Base-by-base conservation (phyloP, 2,113 vertebrate genomes). In the Cyprinodon brontotheroides region DNA sequence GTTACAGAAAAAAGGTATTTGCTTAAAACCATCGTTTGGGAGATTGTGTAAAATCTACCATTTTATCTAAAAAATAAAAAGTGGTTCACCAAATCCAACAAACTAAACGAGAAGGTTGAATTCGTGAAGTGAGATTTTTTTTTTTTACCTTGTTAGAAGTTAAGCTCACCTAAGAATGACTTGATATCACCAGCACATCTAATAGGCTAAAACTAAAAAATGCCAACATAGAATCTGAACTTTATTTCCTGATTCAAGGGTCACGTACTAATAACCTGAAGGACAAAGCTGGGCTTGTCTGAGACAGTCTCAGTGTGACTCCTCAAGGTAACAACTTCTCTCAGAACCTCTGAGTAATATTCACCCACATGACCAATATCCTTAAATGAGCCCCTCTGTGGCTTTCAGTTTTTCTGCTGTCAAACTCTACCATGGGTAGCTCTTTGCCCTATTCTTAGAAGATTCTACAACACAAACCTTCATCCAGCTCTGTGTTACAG, bases 381-480 rank as follows among this genome's bases (percentile, higher is more conserved):
- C 76, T 84, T 80, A 84, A 72, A 89, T 68, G 68, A 68, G 79
- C 77, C 61, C 82, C 87, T 57, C 80, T 75, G 65, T 65, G 61
- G 77, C 70, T 78, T 87, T 81, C n/a, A 29, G 64, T 77, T 84
- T 80, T 81, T 86, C 74, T 78, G n/a, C 75, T 72, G 78, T 85
- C 86, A 84, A 87, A 78, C 45, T 36, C 74, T 45, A 86, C 86
- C 83, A 77, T 29, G 72, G 82, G 90, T 85, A 65, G 70, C 72
- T 81, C 85, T 88, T 85, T 87, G 81, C 76, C 77, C 75, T 86
- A 73, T 57, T 72, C 87, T 89, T 79, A 82, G 78, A 89, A 81
- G 74, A 85, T 75, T 76, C 68, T 68, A 75, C 75, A 80, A 53
- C 67, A 29, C 75, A 77, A 70, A 85, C 75, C 72, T 67, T 73